Evolutionary conservation across 1,140 invertebrate genomes (phyloP).

Genomic region (Pseudomyrmex concolor): DNA sequence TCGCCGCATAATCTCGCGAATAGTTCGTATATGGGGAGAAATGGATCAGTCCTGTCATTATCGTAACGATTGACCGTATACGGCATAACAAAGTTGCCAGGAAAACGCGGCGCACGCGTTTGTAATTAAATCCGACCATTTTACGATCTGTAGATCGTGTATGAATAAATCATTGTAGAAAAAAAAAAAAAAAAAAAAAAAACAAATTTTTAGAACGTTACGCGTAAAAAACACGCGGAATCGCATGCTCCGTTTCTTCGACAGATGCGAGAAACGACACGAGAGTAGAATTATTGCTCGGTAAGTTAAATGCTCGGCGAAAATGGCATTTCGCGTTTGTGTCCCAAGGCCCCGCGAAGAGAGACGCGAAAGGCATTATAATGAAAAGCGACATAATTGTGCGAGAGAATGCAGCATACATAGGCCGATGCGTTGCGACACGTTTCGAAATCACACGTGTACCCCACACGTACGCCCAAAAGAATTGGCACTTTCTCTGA

Average conservation of each 20-base stretch:
- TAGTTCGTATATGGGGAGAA: constrained; percentile 37
- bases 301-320: constrained; percentile 4
- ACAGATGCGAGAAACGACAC: constrained; percentile 10
- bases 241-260: constrained; percentile 47
- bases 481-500: constrained; percentile 56
- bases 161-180: background rate
- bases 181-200: background rate
- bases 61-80: constrained; percentile 13
- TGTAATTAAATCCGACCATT: constrained; percentile 10
- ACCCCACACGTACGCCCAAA: constrained; percentile 22
- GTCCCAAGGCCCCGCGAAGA: constrained; percentile 32
- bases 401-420: constrained; percentile 11
- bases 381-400: constrained; percentile 51
- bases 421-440: constrained; percentile 24
- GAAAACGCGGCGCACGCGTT: background rate
- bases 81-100: constrained; percentile 1
- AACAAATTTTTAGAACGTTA: too few species aligned
- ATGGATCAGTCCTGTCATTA: constrained; percentile 32
- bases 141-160: background rate
- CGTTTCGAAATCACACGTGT: constrained; percentile 56
- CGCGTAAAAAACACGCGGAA: constrained; percentile 24
- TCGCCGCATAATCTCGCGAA: background rate
- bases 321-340: constrained; percentile 35
- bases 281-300: background rate
- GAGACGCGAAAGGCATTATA: constrained; percentile 29